These are phyloP conservation scores for Sericinus montela DNA, from an alignment of 2,888 invertebrate species.

Conservation along the genomic window DNA sequence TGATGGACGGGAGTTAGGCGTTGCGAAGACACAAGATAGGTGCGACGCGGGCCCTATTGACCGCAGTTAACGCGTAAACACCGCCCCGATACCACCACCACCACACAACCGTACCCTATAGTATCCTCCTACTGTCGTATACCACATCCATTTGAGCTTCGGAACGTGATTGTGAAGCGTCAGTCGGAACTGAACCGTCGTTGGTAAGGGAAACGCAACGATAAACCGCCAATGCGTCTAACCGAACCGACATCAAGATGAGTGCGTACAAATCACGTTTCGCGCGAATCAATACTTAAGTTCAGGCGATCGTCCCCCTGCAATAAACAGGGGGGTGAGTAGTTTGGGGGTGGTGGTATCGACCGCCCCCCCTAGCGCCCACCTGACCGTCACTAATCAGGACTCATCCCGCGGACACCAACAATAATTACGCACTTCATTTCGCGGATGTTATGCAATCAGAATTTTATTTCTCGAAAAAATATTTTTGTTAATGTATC, in stretches of 20 bases:
- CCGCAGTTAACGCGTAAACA: conserved; percentile 73
- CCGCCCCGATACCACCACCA: conserved; percentile 40
- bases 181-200: conserved; percentile 24
- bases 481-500: too few relatives aligned
- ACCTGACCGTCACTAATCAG: conserved; percentile 79
- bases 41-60: conserved; percentile 69
- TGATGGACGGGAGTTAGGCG: conserved; percentile 64
- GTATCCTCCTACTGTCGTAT: conserved; percentile 23
- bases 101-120: conserved; percentile 4
- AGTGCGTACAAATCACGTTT: conserved; percentile 80
- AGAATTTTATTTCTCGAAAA: too few relatives aligned
- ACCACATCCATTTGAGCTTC: conserved; percentile 30
- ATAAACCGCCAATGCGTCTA: conserved; percentile 14
- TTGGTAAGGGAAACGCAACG: conserved; percentile 30
- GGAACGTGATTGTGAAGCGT: not conserved
- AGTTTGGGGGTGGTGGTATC: conserved; percentile 52
- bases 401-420: conserved; percentile 77
- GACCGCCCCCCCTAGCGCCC: conserved; percentile 50
- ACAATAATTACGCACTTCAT: conserved; percentile 65
- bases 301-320: conserved; percentile 77
- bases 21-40: conserved; percentile 57
- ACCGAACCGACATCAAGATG: conserved; percentile 65
- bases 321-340: conserved; percentile 61
- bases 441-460: conserved; percentile 22
- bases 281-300: conserved; percentile 80